Conservation (phyloP, 2,113 vertebrate genomes). For the Turnix velox region DNA sequence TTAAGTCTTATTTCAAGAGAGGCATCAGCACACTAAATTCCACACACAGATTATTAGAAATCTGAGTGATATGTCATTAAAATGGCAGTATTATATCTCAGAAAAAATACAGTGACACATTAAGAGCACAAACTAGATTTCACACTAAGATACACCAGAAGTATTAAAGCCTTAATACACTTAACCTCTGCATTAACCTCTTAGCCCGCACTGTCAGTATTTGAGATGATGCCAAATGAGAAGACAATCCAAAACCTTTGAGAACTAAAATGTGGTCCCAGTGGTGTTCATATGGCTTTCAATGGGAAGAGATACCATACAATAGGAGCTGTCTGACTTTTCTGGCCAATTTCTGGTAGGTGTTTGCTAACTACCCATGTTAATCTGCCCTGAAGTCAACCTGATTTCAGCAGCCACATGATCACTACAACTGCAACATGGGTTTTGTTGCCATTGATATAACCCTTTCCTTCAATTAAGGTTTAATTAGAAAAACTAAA, state of each 20-base stretch:
- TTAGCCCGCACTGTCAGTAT: background rate
- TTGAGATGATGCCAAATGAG: fast-evolving
- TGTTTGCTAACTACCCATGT: background rate
- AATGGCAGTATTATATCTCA: background rate
- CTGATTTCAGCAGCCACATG: fast-evolving
- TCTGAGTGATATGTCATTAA: background rate
- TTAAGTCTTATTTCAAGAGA: background rate
- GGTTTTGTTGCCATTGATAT: background rate
- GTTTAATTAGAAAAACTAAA: background rate
- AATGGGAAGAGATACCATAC: background rate
- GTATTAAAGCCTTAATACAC: background rate
- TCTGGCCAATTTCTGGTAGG: background rate
- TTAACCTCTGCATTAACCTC: background rate
- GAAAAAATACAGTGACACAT: background rate
- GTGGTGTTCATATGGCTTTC: background rate
- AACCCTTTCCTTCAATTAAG: background rate
- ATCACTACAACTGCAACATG: background rate
- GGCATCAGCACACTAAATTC: background rate
- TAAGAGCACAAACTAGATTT: background rate
- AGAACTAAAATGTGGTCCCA: background rate
- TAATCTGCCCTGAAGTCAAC: background rate
- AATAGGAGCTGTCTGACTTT: background rate
- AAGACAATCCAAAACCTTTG: background rate
- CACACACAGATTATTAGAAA: background rate
- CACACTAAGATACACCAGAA: background rate